Base-by-base conservation (phyloP, 2,113 vertebrate species). In the Halcyon senegalensis region DNA sequence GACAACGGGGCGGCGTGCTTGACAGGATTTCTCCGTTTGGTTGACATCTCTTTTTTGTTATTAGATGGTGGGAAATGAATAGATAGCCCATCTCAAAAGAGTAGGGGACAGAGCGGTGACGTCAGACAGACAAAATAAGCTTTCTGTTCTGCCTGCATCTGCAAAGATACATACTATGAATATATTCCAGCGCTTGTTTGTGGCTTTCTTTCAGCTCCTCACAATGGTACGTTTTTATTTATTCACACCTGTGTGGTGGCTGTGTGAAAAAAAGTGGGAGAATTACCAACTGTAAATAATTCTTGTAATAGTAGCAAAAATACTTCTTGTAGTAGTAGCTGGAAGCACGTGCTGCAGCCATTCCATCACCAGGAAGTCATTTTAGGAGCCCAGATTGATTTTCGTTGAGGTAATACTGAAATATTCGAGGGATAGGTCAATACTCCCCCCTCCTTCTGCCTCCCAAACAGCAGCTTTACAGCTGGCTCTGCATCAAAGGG, bases 31-130 rank as follows among this genome's bases (percentile, higher is more conserved):
- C 93, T 92, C 73, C 55, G 33, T 30, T 94, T 73, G 43, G 21
- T 56, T 95, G 92, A 84, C 96, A 93, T 95, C 79, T 95, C 89
- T 95, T 84, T 95, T 93, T 74, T 88, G 75, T 77, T 93, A 60
- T 55, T 84, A 60, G n/a, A 19, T 60, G 67, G 39, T 90, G 83
- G 64, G 53, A 93, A 90, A 87, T 89, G 27, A 80, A 39, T 43
- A 31, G 75, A 67, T 8, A 59, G 39, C 85, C 69, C 43, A 5
- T 84, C 83, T 93, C 80, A 59, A 78, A 68, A 68, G 64, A 85
- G 68, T n/a, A 58, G 35, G 68, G 91, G 68, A 75, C 44, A 59
- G 75, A 80, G 72, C 56, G 73, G 0, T 92, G 72, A 94, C 7
- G 10, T 90, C 92, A 92, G 92, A 9, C 12, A 17, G 85, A 24